These are phyloP conservation scores for Lordiphosa andalusiaca DNA, from an alignment of 2,888 invertebrate species.

Conservation along the genomic window DNA sequence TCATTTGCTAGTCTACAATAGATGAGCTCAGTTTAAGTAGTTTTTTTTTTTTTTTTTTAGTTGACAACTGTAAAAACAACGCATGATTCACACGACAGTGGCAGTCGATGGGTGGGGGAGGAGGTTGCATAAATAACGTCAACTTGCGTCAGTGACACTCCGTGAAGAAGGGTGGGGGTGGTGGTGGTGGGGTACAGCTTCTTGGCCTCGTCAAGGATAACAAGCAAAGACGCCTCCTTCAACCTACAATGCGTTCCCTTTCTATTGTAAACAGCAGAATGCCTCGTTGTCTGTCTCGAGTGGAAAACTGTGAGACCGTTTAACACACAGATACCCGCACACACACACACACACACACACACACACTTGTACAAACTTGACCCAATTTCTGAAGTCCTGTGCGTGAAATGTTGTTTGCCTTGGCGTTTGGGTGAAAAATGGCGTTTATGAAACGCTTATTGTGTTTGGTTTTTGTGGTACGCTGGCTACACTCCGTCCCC, in stretches of 20 bases:
- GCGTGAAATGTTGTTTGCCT: slow-evolving; percentile 53
- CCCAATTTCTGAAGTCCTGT: slow-evolving; percentile 48
- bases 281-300: slow-evolving; percentile 66
- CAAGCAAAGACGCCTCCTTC: slow-evolving; percentile 40
- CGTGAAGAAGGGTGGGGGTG: not conserved
- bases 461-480: slow-evolving; percentile 62
- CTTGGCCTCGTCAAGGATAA: slow-evolving; percentile 57
- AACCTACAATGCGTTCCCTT: slow-evolving; percentile 9
- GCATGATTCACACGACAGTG: slow-evolving; percentile 44
- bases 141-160: slow-evolving; percentile 28
- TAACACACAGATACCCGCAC: slow-evolving; percentile 35
- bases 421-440: slow-evolving; percentile 66
- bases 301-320: slow-evolving; percentile 63
- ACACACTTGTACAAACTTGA: slow-evolving; percentile 49
- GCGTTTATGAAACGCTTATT: slow-evolving; percentile 75
- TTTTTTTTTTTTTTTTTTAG: slow-evolving; percentile 13
- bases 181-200: slow-evolving; percentile 10
- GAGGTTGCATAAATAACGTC: slow-evolving; percentile 19
- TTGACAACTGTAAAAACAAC: slow-evolving; percentile 60
- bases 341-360: slow-evolving; percentile 11
- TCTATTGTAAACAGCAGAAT: slow-evolving; percentile 9
- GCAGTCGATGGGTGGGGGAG: not conserved
- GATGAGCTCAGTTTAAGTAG: slow-evolving; percentile 27
- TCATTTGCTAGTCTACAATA: slow-evolving; percentile 6
- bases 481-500: slow-evolving; percentile 31